A percentile compares a stretch with the other conserved stretches of the same genome.
phyloP scores from a whole-genome alignment of 2,888 invertebrate genomes.

The Aporophyla nigra region DNA sequence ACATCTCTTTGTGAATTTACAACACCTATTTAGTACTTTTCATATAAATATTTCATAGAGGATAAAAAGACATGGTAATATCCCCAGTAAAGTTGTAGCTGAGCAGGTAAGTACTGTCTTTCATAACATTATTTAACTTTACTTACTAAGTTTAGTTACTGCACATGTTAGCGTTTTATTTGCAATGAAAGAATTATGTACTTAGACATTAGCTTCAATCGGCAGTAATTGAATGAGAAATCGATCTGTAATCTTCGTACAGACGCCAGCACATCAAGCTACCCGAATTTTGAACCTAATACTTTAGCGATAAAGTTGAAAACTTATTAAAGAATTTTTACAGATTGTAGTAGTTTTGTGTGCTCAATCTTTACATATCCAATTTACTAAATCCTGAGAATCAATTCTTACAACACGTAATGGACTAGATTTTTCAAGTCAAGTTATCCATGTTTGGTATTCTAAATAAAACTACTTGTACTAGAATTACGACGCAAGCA shows the following conservation, averaged over 20 bases:
- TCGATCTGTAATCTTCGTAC: not conserved
- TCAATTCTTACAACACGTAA: not conserved
- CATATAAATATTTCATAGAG: no score
- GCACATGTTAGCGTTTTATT: not conserved
- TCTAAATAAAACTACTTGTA: constrained; percentile 31
- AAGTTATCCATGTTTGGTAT: constrained; percentile 5
- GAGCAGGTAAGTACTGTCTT: not conserved
- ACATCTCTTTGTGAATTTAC: no score
- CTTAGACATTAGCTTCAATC: no score
- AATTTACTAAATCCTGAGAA: not conserved
- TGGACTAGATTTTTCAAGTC: constrained; percentile 21
- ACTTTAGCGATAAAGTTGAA: no score
- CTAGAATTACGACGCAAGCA: not conserved
- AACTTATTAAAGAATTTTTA: no score
- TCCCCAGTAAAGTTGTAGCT: no score
- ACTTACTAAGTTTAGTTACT: not conserved
- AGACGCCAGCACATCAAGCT: no score
- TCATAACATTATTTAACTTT: not conserved
- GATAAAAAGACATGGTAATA: no score
- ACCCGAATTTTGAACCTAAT: no score
- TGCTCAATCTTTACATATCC: no score
- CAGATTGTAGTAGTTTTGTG: no score
- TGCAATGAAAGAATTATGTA: not conserved
- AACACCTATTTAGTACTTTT: no score
- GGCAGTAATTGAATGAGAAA: not conserved